Evolutionary conservation across 2,888 invertebrate species (phyloP).

Genomic region (Noctua janthe): DNA sequence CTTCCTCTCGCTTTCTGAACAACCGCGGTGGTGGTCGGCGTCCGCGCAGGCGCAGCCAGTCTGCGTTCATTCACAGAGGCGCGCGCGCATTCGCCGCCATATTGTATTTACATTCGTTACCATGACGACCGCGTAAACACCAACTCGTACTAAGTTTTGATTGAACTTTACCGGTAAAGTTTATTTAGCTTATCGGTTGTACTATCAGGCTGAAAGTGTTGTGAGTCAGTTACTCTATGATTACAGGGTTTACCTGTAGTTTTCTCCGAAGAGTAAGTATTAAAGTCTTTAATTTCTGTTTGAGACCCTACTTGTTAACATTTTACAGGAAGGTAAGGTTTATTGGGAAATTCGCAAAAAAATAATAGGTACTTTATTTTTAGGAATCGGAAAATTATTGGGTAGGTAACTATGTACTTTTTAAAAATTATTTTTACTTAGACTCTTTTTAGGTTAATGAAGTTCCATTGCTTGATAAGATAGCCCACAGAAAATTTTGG

Average conservation of each 20-base stretch:
- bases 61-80: conserved; percentile 83
- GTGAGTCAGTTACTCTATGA: conserved; percentile 58
- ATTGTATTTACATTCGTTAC: conserved; percentile 83
- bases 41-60: conserved; percentile 81
- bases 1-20: conserved; percentile 88
- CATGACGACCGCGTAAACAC: conserved; percentile 88
- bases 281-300: conserved; percentile 3
- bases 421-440: not conserved
- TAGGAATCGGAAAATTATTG: not conserved
- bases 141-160: conserved; percentile 50
- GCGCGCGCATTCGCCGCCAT: conserved; percentile 87
- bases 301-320: not conserved
- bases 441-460: not conserved
- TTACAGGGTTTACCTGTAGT: conserved; percentile 58
- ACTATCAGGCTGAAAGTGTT: conserved; percentile 55
- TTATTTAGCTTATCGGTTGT: conserved; percentile 34
- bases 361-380: not conserved
- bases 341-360: not conserved
- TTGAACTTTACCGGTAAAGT: conserved; percentile 55
- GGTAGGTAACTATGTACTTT: not conserved
- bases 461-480: not conserved
- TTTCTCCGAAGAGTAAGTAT: conserved; percentile 63
- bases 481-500: not conserved
- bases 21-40: conserved; percentile 82
- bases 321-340: not conserved